Base-by-base conservation (phyloP, 2,113 vertebrate species). In the Paralichthys olivaceus region DNA sequence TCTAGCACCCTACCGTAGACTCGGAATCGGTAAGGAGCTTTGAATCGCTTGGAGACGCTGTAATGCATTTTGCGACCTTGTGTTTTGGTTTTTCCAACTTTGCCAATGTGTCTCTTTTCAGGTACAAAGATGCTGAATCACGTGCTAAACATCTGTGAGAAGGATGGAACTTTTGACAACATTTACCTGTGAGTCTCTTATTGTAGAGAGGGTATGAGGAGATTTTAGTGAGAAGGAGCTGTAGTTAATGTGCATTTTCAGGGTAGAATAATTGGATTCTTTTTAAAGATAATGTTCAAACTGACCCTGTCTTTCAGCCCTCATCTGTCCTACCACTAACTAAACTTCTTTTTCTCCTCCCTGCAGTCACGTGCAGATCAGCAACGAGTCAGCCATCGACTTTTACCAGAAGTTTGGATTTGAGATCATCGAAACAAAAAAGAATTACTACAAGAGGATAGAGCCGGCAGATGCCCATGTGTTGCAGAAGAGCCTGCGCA, bases 381-480 rank as follows among this genome's bases (percentile, higher is more conserved):
- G 97, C 95, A 99, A 99, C 1, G 98, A 99, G 86, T 99, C 98
- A 0, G 98, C 98, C 71, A 99, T 99, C 88, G 96, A 98, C 93
- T 99, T 99, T 95, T 99, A 99, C 95, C 96, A 97, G 81, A 99
- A 98, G 90, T 99, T 99, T 95, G 98, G 98, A 86, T 99, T 99
- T 92, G 97, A 99, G 94, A 98, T 99, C 92, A 99, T 99, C 25
- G 98, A 99, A 93, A 99, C 98, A 74, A 99, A 99, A 96, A 99
- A 99, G 93, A 99, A 99, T 94, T 99, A 99, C 94, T 99, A 99
- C 95, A 99, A 99, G 95, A 98, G 98, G 94, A 99, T 99, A 98
- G 97, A 99, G 89, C 98, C 98, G 0, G 97, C 98, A 84, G 98
- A 99, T 67, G 98, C 97, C 80, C 98, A 99, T 1, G 97, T 99